Evolutionary conservation across 1,140 invertebrate species (phyloP), one percentile per base, ranked within the genome.

Genomic region (Eupristina koningsbergeri): DNA sequence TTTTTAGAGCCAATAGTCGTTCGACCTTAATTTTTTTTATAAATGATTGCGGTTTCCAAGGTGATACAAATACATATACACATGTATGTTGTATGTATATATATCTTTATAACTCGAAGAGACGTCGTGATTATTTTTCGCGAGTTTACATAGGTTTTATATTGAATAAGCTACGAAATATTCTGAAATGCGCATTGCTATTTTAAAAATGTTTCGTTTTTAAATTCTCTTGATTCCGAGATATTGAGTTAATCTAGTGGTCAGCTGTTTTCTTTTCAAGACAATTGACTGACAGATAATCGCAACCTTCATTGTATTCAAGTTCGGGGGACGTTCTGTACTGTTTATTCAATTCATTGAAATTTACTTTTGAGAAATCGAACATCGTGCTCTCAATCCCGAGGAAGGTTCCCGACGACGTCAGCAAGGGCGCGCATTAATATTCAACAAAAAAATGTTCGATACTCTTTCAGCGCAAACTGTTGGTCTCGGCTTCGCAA

Each of bases 391-490:
- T 63, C 17, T 53, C 19, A 53, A 53, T 53, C 17, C 11, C 50
- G 15, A 53, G 50, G 2, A 53, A 53, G 19, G 17, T 53, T 8
- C 29, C 26, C 8, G 26, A 3, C 17, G 22, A 64, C 22, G 15
- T 19, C 17, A 39, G 41, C 5, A 11, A 69, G 9, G 11, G 6
- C 5, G 17, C 1, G 19, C 11, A 17, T 39, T 69, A 69, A 69
- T 39, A 69, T 39, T 69, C 36, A 13, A 69, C 36, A 71, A 41
- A 69, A 71, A 71, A 71, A n/a, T n/a, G n/a, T 71, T n/a, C 36
- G 22, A n/a, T 71, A n/a, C 29, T 78, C 50, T 53, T 63, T 71
- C 34, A 34, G 15, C 26, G 29, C 45, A 36, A 84, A 81, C 83
- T 71, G 74, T 75, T 80, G 69, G 58, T 71, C 36, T 41, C 9